Evolutionary conservation across 2,113 vertebrate species (phyloP).

Genomic region (Scatophagus argus): DNA sequence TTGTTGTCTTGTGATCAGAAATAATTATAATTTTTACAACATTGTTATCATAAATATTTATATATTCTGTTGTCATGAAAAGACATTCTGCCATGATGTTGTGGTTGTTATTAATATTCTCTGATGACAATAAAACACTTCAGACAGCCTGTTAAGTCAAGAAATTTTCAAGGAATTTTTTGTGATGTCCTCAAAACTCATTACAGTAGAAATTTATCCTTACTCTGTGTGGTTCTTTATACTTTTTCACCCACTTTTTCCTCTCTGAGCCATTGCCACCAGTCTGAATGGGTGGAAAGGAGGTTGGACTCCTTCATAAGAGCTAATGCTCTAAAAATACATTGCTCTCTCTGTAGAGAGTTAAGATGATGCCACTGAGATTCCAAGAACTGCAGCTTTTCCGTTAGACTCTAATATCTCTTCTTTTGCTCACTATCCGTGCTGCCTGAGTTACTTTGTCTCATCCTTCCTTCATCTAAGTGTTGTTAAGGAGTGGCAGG

Average conservation of each 20-base stretch:
- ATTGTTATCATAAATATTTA: constrained; percentile 2
- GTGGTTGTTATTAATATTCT: constrained; percentile 16
- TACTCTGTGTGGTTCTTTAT: constrained; percentile 10
- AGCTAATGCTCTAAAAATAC: constrained; percentile 65
- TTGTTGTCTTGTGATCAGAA: constrained; percentile 14
- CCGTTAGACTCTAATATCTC: constrained; percentile 41
- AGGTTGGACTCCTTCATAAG: constrained; percentile 51
- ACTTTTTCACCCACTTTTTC: constrained; percentile 15
- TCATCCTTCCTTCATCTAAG: constrained; percentile 47
- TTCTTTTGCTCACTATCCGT: constrained; percentile 16
- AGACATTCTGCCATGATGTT: background rate
- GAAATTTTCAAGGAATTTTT: constrained; percentile 17
- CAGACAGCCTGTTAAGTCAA: constrained; percentile 25
- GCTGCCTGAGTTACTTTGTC: constrained; percentile 39
- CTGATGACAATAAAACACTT: constrained; percentile 19
- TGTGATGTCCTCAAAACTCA: background rate
- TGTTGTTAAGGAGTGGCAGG: constrained; percentile 29
- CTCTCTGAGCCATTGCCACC: constrained; percentile 30
- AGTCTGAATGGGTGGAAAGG: constrained; percentile 38
- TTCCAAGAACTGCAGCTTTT: constrained; percentile 54
- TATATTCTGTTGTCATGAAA: constrained; percentile 16
- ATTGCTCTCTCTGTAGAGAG: constrained; percentile 43
- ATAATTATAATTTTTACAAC: constrained; percentile 13
- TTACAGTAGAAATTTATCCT: background rate
- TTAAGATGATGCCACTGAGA: constrained; percentile 57